Evolutionary conservation across 2,113 vertebrate species (phyloP).

Genomic region (Myrmecophaga tridactyla): DNA sequence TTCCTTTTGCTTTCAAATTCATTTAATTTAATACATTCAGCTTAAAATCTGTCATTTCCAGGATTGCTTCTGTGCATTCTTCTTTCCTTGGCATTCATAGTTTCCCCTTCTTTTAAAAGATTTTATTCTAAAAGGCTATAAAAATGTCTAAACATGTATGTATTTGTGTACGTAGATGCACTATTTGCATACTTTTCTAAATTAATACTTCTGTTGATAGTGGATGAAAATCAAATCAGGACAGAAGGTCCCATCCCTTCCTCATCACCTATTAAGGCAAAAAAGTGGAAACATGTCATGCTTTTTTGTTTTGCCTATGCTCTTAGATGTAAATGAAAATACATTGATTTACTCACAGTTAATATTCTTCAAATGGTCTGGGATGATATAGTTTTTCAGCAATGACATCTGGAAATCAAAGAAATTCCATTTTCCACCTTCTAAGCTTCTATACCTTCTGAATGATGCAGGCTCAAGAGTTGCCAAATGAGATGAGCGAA

Average conservation of each 20-base stretch:
- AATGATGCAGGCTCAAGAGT: constrained; percentile 62
- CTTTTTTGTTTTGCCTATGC: neutral
- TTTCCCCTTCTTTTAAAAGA: constrained; percentile 10
- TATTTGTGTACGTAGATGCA: neutral
- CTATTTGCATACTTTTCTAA: constrained; percentile 5
- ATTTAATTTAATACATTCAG: neutral
- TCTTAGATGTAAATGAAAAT: constrained; percentile 30
- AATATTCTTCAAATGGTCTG: constrained; percentile 18
- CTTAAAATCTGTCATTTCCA: constrained; percentile 32
- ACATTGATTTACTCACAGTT: constrained; percentile 56
- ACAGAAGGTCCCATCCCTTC: neutral
- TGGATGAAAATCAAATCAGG: constrained; percentile 33
- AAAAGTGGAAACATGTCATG: neutral
- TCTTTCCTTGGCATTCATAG: neutral
- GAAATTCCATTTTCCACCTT: constrained; percentile 54
- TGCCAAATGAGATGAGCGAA: constrained; percentile 70
- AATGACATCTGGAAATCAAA: constrained; percentile 44
- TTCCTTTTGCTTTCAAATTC: constrained; percentile 38
- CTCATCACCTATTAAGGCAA: neutral
- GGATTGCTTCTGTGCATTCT: neutral
- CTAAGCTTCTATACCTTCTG: constrained; percentile 47
- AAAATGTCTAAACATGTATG: neutral
- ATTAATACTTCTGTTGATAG: constrained; percentile 39
- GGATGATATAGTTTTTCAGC: constrained; percentile 9
- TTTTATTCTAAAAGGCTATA: constrained; percentile 42